These are phyloP conservation scores for Willisornis vidua DNA, from an alignment of 2,113 vertebrate species.

Conservation along the genomic window DNA sequence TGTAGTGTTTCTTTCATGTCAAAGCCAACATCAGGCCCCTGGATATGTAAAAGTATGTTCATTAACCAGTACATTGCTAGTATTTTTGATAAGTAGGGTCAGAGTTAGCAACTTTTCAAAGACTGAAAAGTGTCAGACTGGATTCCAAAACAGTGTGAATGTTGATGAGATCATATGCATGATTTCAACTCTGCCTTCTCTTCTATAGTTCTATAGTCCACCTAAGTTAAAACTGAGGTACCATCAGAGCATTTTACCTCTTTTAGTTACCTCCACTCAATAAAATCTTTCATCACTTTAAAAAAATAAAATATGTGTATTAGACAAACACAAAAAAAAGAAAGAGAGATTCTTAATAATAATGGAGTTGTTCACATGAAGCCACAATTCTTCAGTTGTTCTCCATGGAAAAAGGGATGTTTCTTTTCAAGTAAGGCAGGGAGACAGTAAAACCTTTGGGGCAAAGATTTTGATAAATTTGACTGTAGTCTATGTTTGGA, in stretches of 20 bases:
- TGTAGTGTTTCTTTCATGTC: neutral
- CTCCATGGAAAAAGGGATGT: neutral
- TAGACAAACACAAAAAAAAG: neutral
- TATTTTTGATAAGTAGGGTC: constrained; percentile 28
- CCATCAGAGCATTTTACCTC: neutral
- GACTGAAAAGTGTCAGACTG: neutral
- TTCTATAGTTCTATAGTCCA: neutral
- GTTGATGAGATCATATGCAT: neutral
- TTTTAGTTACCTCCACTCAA: neutral
- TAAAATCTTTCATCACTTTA: neutral
- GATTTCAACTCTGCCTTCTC: neutral
- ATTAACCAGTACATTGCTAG: neutral
- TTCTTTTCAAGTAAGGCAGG: neutral
- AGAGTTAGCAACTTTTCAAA: neutral
- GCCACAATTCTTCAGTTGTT: neutral
- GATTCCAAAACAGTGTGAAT: neutral
- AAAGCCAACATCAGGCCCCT: neutral
- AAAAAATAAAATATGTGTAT: neutral
- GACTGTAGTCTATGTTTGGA: neutral
- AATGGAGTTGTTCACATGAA: neutral
- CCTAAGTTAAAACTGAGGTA: neutral
- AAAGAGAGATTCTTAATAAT: neutral
- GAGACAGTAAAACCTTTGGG: neutral
- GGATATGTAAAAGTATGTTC: neutral
- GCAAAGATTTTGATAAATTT: neutral